Evolutionary conservation across 2,797 vertebrate species (phyloP).

Genomic region (Poecilia wingei): DNA sequence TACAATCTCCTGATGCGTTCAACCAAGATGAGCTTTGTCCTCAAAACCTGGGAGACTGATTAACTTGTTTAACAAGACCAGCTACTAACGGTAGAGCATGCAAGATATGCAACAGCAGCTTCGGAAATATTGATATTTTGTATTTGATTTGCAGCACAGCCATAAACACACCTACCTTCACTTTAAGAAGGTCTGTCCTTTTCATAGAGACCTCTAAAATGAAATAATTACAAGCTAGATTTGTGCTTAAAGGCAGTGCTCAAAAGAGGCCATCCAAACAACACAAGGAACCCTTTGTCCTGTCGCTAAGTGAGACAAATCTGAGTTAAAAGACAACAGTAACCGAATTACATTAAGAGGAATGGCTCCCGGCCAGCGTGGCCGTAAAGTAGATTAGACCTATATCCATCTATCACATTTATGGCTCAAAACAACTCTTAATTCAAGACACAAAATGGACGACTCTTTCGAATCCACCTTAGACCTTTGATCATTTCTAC

Average conservation of each 20-base stretch:
- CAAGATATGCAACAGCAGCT: background rate
- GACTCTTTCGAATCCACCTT: constrained; percentile 22
- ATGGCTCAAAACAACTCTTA: constrained; percentile 55
- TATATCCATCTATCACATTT: constrained; percentile 60
- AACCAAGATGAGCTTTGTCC: background rate
- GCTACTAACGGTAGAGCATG: background rate
- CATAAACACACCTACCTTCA: background rate
- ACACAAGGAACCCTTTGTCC: constrained; percentile 10
- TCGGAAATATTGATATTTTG: background rate
- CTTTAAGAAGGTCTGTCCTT: background rate
- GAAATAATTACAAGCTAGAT: constrained; percentile 26
- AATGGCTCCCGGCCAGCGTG: constrained; percentile 64
- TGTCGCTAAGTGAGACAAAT: constrained; percentile 42
- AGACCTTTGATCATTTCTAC: constrained; percentile 16
- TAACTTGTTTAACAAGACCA: constrained; percentile 27
- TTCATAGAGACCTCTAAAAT: constrained; percentile 15
- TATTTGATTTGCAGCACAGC: background rate
- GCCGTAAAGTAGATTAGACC: constrained; percentile 72
- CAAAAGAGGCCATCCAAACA: background rate
- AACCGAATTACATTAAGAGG: constrained; percentile 65
- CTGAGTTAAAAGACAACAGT: constrained; percentile 57
- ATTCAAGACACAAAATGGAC: constrained; percentile 65
- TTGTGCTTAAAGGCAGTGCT: constrained; percentile 4
- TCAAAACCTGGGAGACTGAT: constrained; percentile 35
- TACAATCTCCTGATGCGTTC: constrained; percentile 1